Evolutionary conservation across 2,888 invertebrate genomes (phyloP).

Genomic region (Marasmarcha lunaedactyla): DNA sequence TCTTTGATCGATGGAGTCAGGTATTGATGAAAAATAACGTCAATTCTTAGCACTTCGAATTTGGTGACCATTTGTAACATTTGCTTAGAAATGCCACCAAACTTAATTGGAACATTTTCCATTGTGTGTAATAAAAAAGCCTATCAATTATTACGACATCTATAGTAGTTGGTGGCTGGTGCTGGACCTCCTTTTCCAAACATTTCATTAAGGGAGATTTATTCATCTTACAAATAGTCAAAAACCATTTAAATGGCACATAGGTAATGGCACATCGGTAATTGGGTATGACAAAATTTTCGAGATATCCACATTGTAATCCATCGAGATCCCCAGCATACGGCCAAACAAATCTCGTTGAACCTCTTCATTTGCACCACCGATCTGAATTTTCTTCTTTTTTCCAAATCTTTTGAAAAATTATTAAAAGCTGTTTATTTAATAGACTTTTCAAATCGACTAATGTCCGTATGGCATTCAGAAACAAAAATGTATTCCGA

Average conservation of each 20-base stretch:
- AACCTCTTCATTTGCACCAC: conserved; percentile 10
- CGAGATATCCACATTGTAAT: conserved; percentile 15
- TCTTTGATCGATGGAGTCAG: conserved; percentile 9
- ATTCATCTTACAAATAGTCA: conserved; percentile 20
- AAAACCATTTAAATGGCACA: conserved; percentile 23
- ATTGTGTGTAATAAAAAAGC: conserved; percentile 19
- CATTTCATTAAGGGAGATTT: no score
- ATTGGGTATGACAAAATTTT: conserved; percentile 15
- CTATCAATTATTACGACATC: conserved; percentile 20
- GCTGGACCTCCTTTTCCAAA: no score
- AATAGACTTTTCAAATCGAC: conserved; percentile 12
- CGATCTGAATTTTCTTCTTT: conserved; percentile 8
- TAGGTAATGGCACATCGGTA: conserved; percentile 15
- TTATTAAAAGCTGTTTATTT: conserved; percentile 6
- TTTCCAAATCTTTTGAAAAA: no score
- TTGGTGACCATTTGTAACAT: conserved; percentile 2
- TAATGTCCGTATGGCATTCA: conserved; percentile 12
- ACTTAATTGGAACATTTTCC: conserved; percentile 11
- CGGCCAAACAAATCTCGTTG: conserved; percentile 15
- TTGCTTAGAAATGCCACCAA: conserved; percentile 3
- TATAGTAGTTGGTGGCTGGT: no score
- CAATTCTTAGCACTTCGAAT: conserved; percentile 2
- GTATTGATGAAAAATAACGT: conserved; percentile 8
- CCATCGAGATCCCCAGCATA: conserved; percentile 17
- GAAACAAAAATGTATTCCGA: conserved; percentile 10